Evolutionary conservation across 1,140 invertebrate species (phyloP), one percentile per base, ranked within the genome.

Genomic region (Drosophila pallidifrons): DNA sequence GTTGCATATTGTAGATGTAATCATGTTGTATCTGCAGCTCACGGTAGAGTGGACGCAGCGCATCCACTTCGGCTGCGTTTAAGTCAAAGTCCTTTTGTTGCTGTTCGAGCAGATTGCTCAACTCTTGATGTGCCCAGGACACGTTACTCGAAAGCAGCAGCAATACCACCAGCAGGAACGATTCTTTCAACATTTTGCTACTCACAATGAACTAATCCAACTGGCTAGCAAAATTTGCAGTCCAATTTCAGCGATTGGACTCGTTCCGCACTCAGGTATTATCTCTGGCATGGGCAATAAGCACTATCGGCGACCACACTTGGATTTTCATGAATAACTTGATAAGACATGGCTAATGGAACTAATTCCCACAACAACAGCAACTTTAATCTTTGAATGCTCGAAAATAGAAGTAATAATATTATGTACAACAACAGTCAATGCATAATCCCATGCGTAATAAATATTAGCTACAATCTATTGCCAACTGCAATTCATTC

Each of bases 11-110:
- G 15, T 72, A 70, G 13, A 92, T 38, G 20, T 81, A 91, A 49
- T 92, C 77, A 47, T 82, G 78, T 38, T 92, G 91, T 2, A 47
- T 28, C 57, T 92, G 91, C 15, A 92, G 59, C 30, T 92, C 87
- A 0, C 55, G 41, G 54, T 77, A 92, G 1, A 92, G 51, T 1
- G 91, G 91, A 54, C 76, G 73, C 60, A 92, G 16, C 0, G 77
- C 79, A 16, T 77, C 76, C 32, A 81, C 70, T 57, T 92, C 91
- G 3, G 69, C 64, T 11, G 8, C 46, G 11, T 75, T 79, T n/a
- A 92, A 49, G 11, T 61, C 51, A 46, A 88, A 72, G 10, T 91
- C 81, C 46, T 55, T 49, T n/a, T 60, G 30, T 3, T 81, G 69
- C 8, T 89, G 63, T 45, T 55, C 55, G 45, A 92, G 57, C 2